Base-by-base conservation (phyloP, 2,888 invertebrate species). In the Sphinx pinastri region DNA sequence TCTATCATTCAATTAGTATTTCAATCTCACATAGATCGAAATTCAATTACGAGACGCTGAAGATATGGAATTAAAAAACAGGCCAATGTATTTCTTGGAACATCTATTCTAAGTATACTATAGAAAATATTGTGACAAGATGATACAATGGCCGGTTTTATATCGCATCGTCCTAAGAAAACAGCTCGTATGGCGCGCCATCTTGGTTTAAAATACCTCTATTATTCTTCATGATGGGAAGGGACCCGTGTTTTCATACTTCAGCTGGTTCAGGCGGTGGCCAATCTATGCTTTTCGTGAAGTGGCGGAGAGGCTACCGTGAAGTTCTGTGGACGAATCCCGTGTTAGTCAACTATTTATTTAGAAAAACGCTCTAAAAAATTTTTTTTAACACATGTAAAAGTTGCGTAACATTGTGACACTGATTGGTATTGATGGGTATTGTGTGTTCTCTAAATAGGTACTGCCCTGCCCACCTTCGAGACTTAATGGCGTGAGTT, bases 181-280 rank as follows among this genome's bases (percentile, higher is more conserved):
- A 80, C 76, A 81, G 67, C 67, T 57, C 19, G 58, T 25, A 67
- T 67, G 13, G 13, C 12, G 6, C 63, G 12, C 63, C 63, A 47
- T 49, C 47, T 69, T 67, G 70, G 25, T 71, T 75, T 75, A 74
- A 73, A 74, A 74, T 70, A 51, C 51, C 19, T 71, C 67, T 75
- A 71, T 79, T 79, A 79, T 80, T 77, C 49, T 74, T 73, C 71
- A 70, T 54, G 60, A 79, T 73, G 58, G 77, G 75, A 77, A 72
- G 72, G 67, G 70, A 68, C 31, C 55, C 13, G 16, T 49, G 69
- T 78, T 78, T 74, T 74, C 66, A 72, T 71, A 77, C 63, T 57
- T 25, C 75, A 77, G 76, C 73, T 71, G 72, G 12, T 16, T 19
- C 47, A 16, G 38, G 38, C 38, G 38, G 38, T 38, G 38, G 38